A percentile compares a stretch with the other conserved stretches of the same genome.
phyloP scores from a whole-genome alignment of 2,113 vertebrate genomes.

The Lampris incognitus region DNA sequence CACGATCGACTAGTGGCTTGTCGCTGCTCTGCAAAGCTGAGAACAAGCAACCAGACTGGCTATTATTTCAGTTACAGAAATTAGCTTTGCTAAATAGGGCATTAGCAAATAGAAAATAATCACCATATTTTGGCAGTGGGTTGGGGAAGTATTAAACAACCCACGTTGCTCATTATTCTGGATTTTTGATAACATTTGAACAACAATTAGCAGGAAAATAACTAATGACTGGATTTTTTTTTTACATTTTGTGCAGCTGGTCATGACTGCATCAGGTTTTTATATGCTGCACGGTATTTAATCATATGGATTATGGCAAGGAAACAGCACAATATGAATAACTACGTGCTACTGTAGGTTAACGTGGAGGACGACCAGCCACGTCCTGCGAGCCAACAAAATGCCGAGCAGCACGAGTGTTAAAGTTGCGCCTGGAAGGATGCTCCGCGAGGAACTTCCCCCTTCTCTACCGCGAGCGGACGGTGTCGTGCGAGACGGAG shows the following conservation, averaged over 20 bases:
- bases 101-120: neutral
- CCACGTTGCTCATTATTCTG: no score
- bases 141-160: neutral
- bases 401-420: no score
- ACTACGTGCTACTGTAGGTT: no score
- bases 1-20: neutral
- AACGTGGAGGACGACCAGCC: no score
- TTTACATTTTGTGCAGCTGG: neutral
- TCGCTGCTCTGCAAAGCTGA: slow-evolving; percentile 1
- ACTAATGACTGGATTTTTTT: neutral
- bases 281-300: neutral
- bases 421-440: no score
- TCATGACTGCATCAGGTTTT: neutral
- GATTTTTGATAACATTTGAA: no score
- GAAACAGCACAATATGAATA: neutral
- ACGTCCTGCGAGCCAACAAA: no score
- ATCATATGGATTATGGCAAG: no score
- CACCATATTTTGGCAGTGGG: neutral
- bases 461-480: no score
- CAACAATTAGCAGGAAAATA: no score
- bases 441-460: no score
- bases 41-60: neutral
- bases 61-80: neutral
- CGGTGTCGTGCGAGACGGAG: no score
- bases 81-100: neutral